These are phyloP conservation scores for Habrosyne pyritoides DNA, from an alignment of 2,888 invertebrate genomes.

Conservation along the genomic window DNA sequence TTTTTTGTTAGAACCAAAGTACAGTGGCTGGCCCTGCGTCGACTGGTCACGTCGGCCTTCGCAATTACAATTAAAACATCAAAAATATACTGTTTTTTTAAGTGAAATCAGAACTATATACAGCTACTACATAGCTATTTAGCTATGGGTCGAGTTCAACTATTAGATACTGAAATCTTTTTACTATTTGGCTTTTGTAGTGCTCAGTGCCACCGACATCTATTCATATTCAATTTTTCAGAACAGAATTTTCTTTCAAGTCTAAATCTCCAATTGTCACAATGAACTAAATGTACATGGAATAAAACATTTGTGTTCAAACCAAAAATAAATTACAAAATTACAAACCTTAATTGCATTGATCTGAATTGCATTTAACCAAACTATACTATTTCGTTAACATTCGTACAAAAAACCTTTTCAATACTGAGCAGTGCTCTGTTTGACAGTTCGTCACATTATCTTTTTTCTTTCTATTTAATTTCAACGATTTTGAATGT, in stretches of 20 bases:
- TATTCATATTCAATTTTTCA: not conserved
- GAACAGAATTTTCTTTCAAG: not conserved
- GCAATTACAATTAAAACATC: slow-evolving; percentile 58
- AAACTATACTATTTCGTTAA: slow-evolving; percentile 2
- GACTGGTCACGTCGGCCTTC: slow-evolving; percentile 60
- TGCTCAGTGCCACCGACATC: not conserved
- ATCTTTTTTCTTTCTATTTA: slow-evolving; percentile 50
- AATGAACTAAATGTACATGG: not conserved
- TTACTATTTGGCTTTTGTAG: not conserved
- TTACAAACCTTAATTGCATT: slow-evolving; percentile 4
- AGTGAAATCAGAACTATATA: slow-evolving; percentile 13
- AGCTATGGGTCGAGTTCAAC: not conserved
- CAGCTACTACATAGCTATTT: not conserved
- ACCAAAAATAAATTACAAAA: not conserved
- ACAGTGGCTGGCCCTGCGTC: slow-evolving; percentile 44
- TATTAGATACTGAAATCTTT: not conserved
- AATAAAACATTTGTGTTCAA: not conserved
- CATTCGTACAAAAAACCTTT: slow-evolving; percentile 4
- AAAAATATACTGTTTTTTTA: slow-evolving; percentile 30
- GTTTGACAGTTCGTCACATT: slow-evolving; percentile 46
- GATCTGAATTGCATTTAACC: not conserved
- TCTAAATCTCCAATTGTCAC: not conserved
- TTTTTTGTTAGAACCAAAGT: slow-evolving; percentile 62
- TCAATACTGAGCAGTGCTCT: slow-evolving; percentile 14
- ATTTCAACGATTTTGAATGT: slow-evolving; percentile 58